Evolutionary conservation across 2,888 invertebrate genomes (phyloP).

Genomic region (Terebella lapidaria): DNA sequence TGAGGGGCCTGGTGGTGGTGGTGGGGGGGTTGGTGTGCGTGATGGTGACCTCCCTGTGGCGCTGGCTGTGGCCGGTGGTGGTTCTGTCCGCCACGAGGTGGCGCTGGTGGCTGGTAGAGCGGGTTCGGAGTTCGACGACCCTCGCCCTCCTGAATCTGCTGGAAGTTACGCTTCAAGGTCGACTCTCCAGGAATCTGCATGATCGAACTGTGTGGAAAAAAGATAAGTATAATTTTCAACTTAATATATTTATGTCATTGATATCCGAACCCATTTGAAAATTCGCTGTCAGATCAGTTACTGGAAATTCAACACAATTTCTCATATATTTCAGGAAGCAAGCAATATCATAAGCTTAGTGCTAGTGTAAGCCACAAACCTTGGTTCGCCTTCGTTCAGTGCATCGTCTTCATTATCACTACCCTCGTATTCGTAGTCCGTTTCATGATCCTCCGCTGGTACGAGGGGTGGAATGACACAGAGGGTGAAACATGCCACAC

Average conservation of each 20-base stretch:
- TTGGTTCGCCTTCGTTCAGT: slow-evolving; percentile 76
- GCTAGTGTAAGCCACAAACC: too few relatives aligned
- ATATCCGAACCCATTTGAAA: too few relatives aligned
- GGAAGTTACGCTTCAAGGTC: slow-evolving; percentile 94
- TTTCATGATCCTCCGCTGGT: slow-evolving; percentile 49
- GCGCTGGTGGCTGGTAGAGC: slow-evolving; percentile 24
- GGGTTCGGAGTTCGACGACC: slow-evolving; percentile 30
- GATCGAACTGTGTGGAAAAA: slow-evolving; percentile 62
- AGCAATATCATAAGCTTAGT: too few relatives aligned
- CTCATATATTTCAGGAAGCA: too few relatives aligned
- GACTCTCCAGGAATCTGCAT: slow-evolving; percentile 87
- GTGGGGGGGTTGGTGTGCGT: slow-evolving; percentile 56
- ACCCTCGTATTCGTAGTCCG: slow-evolving; percentile 70
- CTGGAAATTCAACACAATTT: too few relatives aligned
- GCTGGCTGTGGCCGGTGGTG: slow-evolving; percentile 16
- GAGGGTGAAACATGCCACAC: too few relatives aligned
- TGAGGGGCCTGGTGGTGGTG: slow-evolving; percentile 27
- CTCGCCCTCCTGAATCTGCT: slow-evolving; percentile 75
- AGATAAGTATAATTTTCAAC: not conserved
- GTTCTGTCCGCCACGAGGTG: slow-evolving; percentile 12
- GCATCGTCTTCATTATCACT: slow-evolving; percentile 97
- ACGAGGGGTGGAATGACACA: too few relatives aligned
- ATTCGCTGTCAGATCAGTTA: too few relatives aligned
- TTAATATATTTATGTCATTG: too few relatives aligned
- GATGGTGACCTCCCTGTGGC: slow-evolving; percentile 19